Percentiles rank a stretch among this genome's conserved stretches.
phyloP scores from a whole-genome alignment of 2,888 invertebrate species.

The Netelia melanura region DNA sequence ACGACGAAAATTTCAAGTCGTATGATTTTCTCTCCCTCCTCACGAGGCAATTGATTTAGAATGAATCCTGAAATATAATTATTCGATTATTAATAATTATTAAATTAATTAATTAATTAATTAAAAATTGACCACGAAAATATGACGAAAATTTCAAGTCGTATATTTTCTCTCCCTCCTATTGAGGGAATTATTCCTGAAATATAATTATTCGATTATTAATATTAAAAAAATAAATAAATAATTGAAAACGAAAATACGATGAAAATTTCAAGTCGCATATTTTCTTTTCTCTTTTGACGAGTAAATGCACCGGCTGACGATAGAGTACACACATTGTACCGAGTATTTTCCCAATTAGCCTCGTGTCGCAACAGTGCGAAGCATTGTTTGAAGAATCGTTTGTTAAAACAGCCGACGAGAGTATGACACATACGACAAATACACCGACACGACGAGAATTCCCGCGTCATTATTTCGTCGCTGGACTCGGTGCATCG shows the following conservation, averaged over 20 bases:
- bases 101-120: no score
- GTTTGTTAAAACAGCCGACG: constrained; percentile 40
- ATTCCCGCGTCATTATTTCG: constrained; percentile 38
- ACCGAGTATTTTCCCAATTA: constrained; percentile 48
- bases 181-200: no score
- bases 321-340: constrained; percentile 10
- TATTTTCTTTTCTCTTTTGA: background rate
- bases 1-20: no score
- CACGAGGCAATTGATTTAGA: no score
- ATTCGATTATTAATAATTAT: no score
- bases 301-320: background rate
- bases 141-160: no score
- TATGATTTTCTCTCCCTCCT: no score
- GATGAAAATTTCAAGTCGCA: background rate
- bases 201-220: background rate
- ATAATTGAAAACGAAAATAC: background rate
- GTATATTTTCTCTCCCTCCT: no score
- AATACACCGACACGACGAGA: background rate
- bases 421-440: constrained; percentile 20
- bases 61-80: no score
- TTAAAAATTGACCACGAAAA: no score
- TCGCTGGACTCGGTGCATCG: constrained; percentile 21
- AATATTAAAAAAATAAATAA: background rate
- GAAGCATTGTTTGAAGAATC: constrained; percentile 52
- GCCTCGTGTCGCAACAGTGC: constrained; percentile 46